Conservation (phyloP, 2,113 vertebrate species). For the Actenoides lindsayi region DNA sequence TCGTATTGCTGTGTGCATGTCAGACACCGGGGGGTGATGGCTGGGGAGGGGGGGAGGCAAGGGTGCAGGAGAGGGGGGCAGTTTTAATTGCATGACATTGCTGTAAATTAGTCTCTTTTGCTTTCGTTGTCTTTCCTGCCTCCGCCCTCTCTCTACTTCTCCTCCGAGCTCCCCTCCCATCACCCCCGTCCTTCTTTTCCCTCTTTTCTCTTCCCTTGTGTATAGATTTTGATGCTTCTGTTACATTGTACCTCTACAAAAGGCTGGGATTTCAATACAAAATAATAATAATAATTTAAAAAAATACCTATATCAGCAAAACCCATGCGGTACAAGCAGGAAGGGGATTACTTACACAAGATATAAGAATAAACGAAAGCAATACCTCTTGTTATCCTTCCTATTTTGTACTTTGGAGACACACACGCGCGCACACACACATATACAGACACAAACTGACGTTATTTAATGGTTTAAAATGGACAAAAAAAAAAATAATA, state of each 20-base stretch:
- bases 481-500: slow-evolving; percentile 79
- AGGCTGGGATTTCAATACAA: slow-evolving; percentile 76
- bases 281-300: slow-evolving; percentile 72
- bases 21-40: slow-evolving; percentile 75
- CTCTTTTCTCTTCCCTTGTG: slow-evolving; percentile 76
- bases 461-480: slow-evolving; percentile 82
- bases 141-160: slow-evolving; percentile 62
- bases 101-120: slow-evolving; percentile 72
- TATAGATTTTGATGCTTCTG: slow-evolving; percentile 87
- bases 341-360: slow-evolving; percentile 78
- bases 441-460: slow-evolving; percentile 73
- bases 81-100: slow-evolving; percentile 76
- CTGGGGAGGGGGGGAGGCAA: slow-evolving; percentile 65
- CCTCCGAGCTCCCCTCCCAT: slow-evolving; percentile 67
- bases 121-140: slow-evolving; percentile 69
- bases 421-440: slow-evolving; percentile 69
- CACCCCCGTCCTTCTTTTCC: slow-evolving; percentile 63
- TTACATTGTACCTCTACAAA: slow-evolving; percentile 83
- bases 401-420: slow-evolving; percentile 86
- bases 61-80: slow-evolving; percentile 69
- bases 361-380: slow-evolving; percentile 87
- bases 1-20: slow-evolving; percentile 94
- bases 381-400: slow-evolving; percentile 91
- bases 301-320: slow-evolving; percentile 68
- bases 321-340: slow-evolving; percentile 76